These are phyloP conservation scores for Gari tellinella DNA, from an alignment of 2,888 invertebrate species.

Conservation along the genomic window DNA sequence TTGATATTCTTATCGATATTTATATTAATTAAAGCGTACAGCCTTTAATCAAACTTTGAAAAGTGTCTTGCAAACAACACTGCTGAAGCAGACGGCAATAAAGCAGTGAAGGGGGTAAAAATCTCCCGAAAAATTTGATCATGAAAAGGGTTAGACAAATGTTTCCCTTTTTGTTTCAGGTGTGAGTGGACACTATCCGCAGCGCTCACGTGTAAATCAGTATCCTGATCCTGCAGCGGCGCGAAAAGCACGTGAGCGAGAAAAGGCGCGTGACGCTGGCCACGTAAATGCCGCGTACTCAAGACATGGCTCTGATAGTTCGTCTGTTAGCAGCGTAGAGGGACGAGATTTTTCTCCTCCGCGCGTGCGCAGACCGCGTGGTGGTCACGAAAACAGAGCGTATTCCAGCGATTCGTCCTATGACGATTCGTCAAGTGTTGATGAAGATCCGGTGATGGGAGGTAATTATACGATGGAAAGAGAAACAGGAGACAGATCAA, in stretches of 20 bases:
- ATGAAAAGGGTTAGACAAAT: too few species aligned
- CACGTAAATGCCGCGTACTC: constrained; percentile 52
- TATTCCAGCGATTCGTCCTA: constrained; percentile 55
- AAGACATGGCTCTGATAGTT: constrained; percentile 47
- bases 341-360: constrained; percentile 57
- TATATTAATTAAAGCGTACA: too few species aligned
- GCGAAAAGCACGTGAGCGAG: constrained; percentile 17
- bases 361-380: constrained; percentile 52
- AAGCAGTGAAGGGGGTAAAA: too few species aligned
- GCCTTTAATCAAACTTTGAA: too few species aligned
- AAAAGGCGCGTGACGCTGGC: constrained; percentile 32
- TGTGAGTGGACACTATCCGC: constrained; percentile 47
- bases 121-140: too few species aligned
- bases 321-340: constrained; percentile 45
- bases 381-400: constrained; percentile 47
- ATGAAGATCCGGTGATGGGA: constrained; percentile 43
- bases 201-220: constrained; percentile 49
- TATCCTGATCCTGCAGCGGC: constrained; percentile 49
- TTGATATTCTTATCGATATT: too few species aligned
- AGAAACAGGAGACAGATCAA: constrained; percentile 25
- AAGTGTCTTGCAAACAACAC: too few species aligned
- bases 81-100: too few species aligned
- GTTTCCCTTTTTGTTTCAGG: constrained; percentile 24
- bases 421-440: constrained; percentile 57
- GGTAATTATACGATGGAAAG: constrained; percentile 40